Evolutionary conservation across 2,888 invertebrate species (phyloP), one percentile per base, ranked within the genome.

Genomic region (Scotopteryx bipunctaria): DNA sequence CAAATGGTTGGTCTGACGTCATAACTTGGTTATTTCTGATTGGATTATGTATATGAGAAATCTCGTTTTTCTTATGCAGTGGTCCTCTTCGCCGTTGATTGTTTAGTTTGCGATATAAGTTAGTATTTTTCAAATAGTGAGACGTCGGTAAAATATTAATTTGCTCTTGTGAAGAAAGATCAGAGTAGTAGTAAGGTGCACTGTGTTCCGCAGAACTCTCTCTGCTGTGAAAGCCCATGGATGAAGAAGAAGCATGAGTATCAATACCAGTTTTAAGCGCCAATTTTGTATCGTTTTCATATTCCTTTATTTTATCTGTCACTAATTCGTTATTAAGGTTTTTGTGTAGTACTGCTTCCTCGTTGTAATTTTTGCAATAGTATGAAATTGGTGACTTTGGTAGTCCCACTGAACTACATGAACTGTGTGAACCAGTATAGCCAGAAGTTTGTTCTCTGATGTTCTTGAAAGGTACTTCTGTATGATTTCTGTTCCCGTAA

Each of bases 121-220:
- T 89, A 59, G 91, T 89, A 68, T 90, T 91, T 67, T 91, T 91
- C 57, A 90, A 71, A 57, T 76, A 91, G 67, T 89, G 89, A 49
- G 86, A 85, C 44, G 84, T 83, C 44, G 86, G 83, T 36, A 88
- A 61, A 44, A 87, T 66, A 63, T 91, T 90, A 51, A 91, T 86
- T 61, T 91, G 88, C 58, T 91, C 91, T 66, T 91, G 91, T 2
- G 91, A 85, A 63, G 89, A 93, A 40, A 93, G 88, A 78, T 97
- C 97, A 0, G 97, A 96, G 76, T 97, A 97, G 71, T 97, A 97
- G 71, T 97, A 97, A 0, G 97, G 96, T 21, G 95, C 96, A 46
- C 94, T 92, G 56, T 94, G 93, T 59, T 93, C 93, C 11, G 91
- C 90, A 58, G 93, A 93, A 67, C 93, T 93, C 67, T 93, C 93